phyloP scores from a whole-genome alignment of 2,888 invertebrate species.

The Acronicta aceris region DNA sequence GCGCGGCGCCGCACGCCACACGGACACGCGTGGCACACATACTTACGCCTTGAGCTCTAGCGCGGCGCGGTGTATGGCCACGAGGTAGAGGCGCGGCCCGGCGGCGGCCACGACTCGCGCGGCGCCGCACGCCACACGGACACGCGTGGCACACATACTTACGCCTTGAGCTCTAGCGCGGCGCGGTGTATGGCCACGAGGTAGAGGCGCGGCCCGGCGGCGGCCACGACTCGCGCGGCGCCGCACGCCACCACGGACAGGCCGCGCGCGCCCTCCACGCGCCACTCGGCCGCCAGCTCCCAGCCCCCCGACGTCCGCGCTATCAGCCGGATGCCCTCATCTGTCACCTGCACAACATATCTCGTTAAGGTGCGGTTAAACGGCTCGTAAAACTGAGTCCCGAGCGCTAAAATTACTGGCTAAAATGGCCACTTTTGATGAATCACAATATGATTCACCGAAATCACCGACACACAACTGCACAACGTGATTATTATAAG shows the following conservation, averaged over 20 bases:
- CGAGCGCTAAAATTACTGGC: too few species aligned
- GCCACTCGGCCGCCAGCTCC: slow-evolving; percentile 88
- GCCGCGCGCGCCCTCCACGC: slow-evolving; percentile 92
- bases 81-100: slow-evolving; percentile 91
- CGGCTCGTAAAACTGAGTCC: too few species aligned
- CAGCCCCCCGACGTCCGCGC: slow-evolving; percentile 81
- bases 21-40: not conserved
- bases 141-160: slow-evolving; percentile 70
- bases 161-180: slow-evolving; percentile 61
- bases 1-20: slow-evolving; percentile 91
- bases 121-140: slow-evolving; percentile 90
- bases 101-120: slow-evolving; percentile 95
- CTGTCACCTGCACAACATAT: slow-evolving; percentile 84
- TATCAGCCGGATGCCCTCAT: slow-evolving; percentile 82
- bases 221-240: slow-evolving; percentile 93
- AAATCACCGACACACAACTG: too few species aligned
- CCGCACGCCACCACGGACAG: slow-evolving; percentile 97
- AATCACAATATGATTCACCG: too few species aligned
- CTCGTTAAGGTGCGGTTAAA: too few species aligned
- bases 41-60: slow-evolving; percentile 61
- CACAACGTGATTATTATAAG: too few species aligned
- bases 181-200: slow-evolving; percentile 66
- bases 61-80: slow-evolving; percentile 59
- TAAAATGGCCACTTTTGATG: too few species aligned
- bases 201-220: slow-evolving; percentile 94